These are phyloP conservation scores for Lucilia cuprina DNA, from an alignment of 1,140 invertebrate species.

Conservation along the genomic window DNA sequence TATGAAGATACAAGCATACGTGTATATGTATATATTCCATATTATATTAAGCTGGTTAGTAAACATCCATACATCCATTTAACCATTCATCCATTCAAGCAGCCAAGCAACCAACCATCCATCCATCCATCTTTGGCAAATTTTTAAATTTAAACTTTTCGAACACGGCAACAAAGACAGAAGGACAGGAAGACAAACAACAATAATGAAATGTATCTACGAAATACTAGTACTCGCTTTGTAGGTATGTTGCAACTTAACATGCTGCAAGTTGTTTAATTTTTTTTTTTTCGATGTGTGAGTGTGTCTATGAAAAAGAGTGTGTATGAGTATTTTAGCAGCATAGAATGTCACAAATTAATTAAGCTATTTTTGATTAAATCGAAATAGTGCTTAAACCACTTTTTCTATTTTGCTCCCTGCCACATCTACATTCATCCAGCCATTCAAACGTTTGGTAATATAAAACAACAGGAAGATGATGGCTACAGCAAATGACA, in stretches of 20 bases:
- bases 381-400: neutral
- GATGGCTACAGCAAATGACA: neutral
- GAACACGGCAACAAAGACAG: no score
- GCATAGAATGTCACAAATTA: neutral
- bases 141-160: no score
- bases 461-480: neutral
- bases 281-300: neutral
- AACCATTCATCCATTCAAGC: no score
- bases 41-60: no score
- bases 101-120: no score
- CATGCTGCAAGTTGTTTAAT: neutral
- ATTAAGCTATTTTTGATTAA: constrained; percentile 15
- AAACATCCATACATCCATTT: no score
- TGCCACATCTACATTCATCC: no score
- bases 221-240: no score
- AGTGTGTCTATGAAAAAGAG: neutral
- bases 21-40: no score
- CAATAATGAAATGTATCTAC: no score
- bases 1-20: neutral
- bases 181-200: no score
- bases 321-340: neutral
- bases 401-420: neutral
- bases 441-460: neutral
- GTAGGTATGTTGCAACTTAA: neutral
- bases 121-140: no score